These are phyloP conservation scores for Phymatocera aterrima DNA, from an alignment of 2,888 invertebrate genomes.

Conservation along the genomic window DNA sequence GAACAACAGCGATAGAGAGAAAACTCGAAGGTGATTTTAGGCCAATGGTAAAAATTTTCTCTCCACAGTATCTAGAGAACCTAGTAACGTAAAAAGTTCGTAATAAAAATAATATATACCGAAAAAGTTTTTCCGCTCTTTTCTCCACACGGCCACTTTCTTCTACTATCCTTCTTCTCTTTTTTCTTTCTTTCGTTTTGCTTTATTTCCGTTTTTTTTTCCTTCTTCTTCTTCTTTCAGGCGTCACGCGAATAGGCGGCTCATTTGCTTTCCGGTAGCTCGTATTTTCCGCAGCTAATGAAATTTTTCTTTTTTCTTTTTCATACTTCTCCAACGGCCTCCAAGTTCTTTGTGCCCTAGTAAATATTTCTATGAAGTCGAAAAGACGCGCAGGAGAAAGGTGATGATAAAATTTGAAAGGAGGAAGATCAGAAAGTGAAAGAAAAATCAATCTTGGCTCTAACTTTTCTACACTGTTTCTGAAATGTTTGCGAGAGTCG, in stretches of 20 bases:
- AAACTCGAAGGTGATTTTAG: constrained; percentile 26
- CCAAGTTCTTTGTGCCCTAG: constrained; percentile 3
- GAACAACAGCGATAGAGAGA: constrained; percentile 37
- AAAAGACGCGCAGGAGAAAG: too few relatives aligned
- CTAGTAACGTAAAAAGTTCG: constrained; percentile 26
- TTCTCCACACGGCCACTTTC: constrained; percentile 18
- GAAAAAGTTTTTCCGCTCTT: constrained; percentile 35
- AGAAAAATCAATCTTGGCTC: too few relatives aligned
- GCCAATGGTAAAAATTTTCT: constrained; percentile 23
- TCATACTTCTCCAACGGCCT: background rate
- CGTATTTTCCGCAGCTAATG: background rate
- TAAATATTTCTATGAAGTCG: too few relatives aligned
- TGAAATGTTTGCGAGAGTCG: background rate
- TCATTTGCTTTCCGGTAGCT: constrained; percentile 6
- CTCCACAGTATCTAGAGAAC: background rate
- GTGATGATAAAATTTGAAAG: too few relatives aligned
- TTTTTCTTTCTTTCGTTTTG: constrained; percentile 10
- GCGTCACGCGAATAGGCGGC: constrained; percentile 20
- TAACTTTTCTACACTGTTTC: too few relatives aligned
- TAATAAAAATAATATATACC: constrained; percentile 35
- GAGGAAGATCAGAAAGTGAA: too few relatives aligned
- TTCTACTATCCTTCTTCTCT: constrained; percentile 13
- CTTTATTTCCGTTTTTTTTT: constrained; percentile 37
- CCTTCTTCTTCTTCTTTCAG: constrained; percentile 31
- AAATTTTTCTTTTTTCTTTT: too few relatives aligned